phyloP scores from a whole-genome alignment of 2,113 vertebrate species.

The Hypomesus transpacificus region DNA sequence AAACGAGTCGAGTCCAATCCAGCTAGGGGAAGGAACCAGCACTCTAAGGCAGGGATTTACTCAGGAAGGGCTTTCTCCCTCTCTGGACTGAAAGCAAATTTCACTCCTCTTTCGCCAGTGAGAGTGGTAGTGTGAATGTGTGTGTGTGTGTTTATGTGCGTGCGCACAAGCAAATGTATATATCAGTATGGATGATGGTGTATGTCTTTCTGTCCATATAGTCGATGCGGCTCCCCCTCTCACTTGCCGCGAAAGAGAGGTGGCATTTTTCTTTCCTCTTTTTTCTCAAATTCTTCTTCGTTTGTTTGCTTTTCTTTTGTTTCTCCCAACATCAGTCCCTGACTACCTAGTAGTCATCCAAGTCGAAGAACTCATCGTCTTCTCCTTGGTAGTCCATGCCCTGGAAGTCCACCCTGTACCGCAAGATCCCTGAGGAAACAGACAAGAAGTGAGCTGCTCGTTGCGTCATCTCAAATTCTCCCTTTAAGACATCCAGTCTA shows the following conservation, averaged over 20 bases:
- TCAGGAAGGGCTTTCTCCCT: conserved; percentile 70
- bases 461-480: too few relatives aligned
- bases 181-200: conserved; percentile 64
- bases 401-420: conserved; percentile 99
- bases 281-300: conserved; percentile 62
- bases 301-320: conserved; percentile 57
- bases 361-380: conserved; percentile 99
- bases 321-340: conserved; percentile 75
- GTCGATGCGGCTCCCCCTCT: conserved; percentile 67
- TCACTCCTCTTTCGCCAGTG: conserved; percentile 69
- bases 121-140: conserved; percentile 59
- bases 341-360: conserved; percentile 99
- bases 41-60: conserved; percentile 94
- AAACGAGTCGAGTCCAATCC: conserved; percentile 88
- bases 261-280: conserved; percentile 65
- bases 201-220: conserved; percentile 61
- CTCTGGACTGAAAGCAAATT: conserved; percentile 65
- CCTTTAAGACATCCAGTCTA: too few relatives aligned
- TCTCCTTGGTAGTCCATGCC: conserved; percentile 99
- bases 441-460: not conserved
- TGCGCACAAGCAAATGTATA: conserved; percentile 23
- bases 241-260: conserved; percentile 68
- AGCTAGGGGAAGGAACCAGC: conserved; percentile 90
- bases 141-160: conserved; percentile 58
- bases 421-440: conserved; percentile 85